Evolutionary conservation across 2,888 invertebrate species (phyloP).

Genomic region (Mystacides longicornis): DNA sequence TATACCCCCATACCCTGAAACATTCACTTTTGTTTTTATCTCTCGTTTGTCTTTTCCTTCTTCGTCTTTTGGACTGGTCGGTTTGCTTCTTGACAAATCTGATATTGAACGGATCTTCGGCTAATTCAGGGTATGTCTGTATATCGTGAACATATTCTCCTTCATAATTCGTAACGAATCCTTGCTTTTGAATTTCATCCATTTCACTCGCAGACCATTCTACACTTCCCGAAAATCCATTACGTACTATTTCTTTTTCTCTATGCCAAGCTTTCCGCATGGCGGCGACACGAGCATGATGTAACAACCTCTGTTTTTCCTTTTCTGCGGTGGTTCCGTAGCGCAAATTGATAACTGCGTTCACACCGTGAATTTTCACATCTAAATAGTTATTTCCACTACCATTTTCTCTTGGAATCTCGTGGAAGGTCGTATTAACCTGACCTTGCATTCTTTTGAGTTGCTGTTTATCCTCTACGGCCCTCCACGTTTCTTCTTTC

Average conservation of each 20-base stretch:
- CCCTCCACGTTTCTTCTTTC: constrained; percentile 85
- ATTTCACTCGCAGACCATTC: constrained; percentile 86
- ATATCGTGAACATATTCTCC: constrained; percentile 90
- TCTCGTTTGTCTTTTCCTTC: constrained; percentile 57
- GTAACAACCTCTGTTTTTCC: constrained; percentile 80
- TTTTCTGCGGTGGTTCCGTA: constrained; percentile 89
- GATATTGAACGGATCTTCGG: constrained; percentile 94
- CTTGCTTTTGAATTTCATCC: constrained; percentile 80
- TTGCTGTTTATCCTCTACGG: constrained; percentile 81
- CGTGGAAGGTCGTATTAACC: constrained; percentile 87
- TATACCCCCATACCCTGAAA: constrained; percentile 22
- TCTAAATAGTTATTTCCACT: constrained; percentile 72
- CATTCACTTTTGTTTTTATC: constrained; percentile 31
- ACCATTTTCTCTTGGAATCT: constrained; percentile 61
- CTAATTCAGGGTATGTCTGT: constrained; percentile 81
- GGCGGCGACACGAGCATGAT: constrained; percentile 83
- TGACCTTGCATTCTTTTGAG: constrained; percentile 83
- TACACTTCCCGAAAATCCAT: constrained; percentile 65
- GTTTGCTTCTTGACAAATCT: constrained; percentile 77
- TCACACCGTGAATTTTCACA: constrained; percentile 84
- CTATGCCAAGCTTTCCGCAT: constrained; percentile 89
- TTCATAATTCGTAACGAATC: constrained; percentile 78
- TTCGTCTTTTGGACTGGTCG: constrained; percentile 62
- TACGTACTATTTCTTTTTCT: constrained; percentile 77
- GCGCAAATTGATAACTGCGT: constrained; percentile 87